Conservation (phyloP, 2,797 vertebrate genomes). For the Pipistrellus nathusii region DNA sequence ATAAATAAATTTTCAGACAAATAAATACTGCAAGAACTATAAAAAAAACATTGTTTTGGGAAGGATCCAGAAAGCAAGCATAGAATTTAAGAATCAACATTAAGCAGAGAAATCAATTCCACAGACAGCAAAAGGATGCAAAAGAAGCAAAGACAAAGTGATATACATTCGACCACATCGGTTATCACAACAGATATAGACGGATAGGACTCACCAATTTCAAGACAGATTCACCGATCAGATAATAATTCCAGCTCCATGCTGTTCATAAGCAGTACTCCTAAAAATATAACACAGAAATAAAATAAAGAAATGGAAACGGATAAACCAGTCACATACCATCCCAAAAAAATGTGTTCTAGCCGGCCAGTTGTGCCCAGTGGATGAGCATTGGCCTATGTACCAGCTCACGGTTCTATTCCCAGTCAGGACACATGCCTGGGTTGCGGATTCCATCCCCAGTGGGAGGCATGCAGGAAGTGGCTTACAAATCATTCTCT, state of each 20-base stretch:
- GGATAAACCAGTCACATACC: background rate
- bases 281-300: background rate
- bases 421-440: no score
- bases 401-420: no score
- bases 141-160: background rate
- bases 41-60: background rate
- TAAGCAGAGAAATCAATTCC: background rate
- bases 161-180: background rate
- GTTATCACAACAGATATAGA: background rate
- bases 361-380: background rate
- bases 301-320: background rate
- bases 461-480: no score
- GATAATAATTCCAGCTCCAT: background rate
- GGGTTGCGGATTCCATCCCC: no score
- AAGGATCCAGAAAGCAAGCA: background rate
- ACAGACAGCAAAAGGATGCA: background rate
- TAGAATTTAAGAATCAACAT: background rate
- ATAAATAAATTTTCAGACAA: conserved; percentile 20
- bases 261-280: background rate
- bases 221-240: background rate
- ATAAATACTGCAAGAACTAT: background rate
- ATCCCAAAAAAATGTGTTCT: background rate
- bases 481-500: no score
- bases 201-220: background rate
- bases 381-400: no score